A percentile compares a stretch with the other conserved stretches of the same genome.
phyloP scores from a whole-genome alignment of 2,113 vertebrate species.

The Periophthalmus modestus region DNA sequence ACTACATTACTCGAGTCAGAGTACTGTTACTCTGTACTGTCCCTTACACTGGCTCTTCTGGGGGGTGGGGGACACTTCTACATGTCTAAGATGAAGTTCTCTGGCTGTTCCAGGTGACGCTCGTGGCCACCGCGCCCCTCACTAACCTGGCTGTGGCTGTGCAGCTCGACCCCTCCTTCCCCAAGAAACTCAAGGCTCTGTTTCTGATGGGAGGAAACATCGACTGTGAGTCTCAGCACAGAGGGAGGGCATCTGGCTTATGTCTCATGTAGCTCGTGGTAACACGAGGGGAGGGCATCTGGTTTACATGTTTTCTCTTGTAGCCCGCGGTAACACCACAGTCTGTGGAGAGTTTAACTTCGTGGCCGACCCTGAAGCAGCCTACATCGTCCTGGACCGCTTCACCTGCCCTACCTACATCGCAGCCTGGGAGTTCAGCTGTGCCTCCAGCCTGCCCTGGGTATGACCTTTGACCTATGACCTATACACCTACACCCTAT shows the following conservation, averaged over 20 bases:
- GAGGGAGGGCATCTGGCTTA: neutral
- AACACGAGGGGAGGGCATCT: neutral
- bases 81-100: too few relatives aligned
- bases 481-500: neutral
- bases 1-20: too few relatives aligned
- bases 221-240: conserved; percentile 46
- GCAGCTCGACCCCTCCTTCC: conserved; percentile 70
- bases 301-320: neutral
- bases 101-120: conserved; percentile 67
- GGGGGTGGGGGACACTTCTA: too few relatives aligned
- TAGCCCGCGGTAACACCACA: conserved; percentile 75
- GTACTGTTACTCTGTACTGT: too few relatives aligned
- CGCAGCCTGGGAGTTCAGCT: conserved; percentile 79
- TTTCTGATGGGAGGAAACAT: conserved; percentile 82
- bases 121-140: conserved; percentile 71
- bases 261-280: neutral
- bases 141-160: conserved; percentile 79
- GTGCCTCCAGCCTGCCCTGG: conserved; percentile 68
- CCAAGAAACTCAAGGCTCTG: conserved; percentile 68
- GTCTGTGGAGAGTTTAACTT: conserved; percentile 80
- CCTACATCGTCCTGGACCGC: conserved; percentile 74
- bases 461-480: conserved; percentile 47
- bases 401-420: conserved; percentile 76
- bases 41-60: too few relatives aligned
- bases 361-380: conserved; percentile 76